phyloP scores from a whole-genome alignment of 1,140 invertebrate species.

The Papilio dardanus region DNA sequence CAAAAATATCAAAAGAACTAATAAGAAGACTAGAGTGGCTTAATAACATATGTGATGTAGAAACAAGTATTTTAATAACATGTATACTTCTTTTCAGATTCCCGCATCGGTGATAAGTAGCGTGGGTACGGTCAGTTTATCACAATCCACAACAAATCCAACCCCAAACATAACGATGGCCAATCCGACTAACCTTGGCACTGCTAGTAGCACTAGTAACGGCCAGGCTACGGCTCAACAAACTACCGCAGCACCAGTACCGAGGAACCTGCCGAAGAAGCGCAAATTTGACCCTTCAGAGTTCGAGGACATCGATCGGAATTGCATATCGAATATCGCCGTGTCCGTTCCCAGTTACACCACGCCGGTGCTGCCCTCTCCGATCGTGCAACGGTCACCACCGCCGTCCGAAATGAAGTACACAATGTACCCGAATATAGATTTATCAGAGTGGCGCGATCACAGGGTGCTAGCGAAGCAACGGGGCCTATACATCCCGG shows the following conservation, averaged over 20 bases:
- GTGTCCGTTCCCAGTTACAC: constrained; percentile 56
- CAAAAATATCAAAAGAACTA: not conserved
- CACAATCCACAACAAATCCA: constrained; percentile 67
- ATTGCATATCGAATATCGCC: constrained; percentile 65
- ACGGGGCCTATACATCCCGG: constrained; percentile 92
- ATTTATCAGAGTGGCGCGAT: constrained; percentile 95
- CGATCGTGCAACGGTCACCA: constrained; percentile 63
- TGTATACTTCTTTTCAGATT: constrained; percentile 68
- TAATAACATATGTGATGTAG: not conserved
- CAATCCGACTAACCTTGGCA: constrained; percentile 73
- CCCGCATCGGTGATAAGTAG: constrained; percentile 82
- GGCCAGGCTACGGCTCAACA: constrained; percentile 65
- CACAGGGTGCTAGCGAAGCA: constrained; percentile 94
- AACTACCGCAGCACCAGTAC: constrained; percentile 76
- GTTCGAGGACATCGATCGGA: constrained; percentile 86
- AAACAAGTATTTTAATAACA: not conserved
- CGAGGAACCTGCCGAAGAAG: constrained; percentile 92
- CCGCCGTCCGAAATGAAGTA: constrained; percentile 63
- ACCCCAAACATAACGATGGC: constrained; percentile 75
- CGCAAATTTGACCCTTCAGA: constrained; percentile 93
- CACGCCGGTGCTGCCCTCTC: constrained; percentile 60
- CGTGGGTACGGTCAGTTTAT: constrained; percentile 79
- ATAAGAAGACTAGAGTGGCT: not conserved
- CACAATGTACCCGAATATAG: constrained; percentile 83
- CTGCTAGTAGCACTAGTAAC: constrained; percentile 58